phyloP scores from a whole-genome alignment of 2,888 invertebrate genomes.

The Acrobeloides nanus region DNA sequence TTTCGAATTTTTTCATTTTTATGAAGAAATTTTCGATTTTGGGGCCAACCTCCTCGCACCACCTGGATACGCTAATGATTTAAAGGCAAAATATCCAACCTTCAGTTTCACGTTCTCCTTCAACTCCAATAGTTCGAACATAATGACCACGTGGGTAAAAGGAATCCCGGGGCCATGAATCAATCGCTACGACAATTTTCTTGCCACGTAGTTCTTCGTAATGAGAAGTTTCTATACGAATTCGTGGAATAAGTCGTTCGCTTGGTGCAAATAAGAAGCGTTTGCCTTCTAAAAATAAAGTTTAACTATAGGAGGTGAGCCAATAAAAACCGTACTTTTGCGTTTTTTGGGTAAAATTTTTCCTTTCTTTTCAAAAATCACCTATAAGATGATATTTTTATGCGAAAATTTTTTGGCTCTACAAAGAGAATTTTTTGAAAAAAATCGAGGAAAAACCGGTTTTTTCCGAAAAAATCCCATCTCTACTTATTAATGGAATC shows the following conservation, averaged over 20 bases:
- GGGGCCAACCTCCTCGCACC: slow-evolving; percentile 17
- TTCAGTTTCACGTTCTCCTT: slow-evolving; percentile 89
- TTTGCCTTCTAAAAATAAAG: slow-evolving; percentile 18
- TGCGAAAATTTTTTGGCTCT: background rate
- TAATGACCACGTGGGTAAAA: slow-evolving; percentile 68
- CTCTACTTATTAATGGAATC: background rate
- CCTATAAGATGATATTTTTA: background rate
- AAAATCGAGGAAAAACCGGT: no score
- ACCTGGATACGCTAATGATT: no score
- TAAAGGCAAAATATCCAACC: no score
- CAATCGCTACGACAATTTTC: slow-evolving; percentile 86
- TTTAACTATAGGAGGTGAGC: background rate
- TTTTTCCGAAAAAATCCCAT: no score
- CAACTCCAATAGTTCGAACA: slow-evolving; percentile 79
- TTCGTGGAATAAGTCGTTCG: slow-evolving; percentile 83
- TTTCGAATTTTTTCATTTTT: no score
- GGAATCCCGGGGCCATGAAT: slow-evolving; percentile 75
- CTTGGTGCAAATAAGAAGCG: slow-evolving; percentile 76
- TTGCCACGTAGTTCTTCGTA: slow-evolving; percentile 58
- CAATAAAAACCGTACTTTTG: background rate
- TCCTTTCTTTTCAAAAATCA: background rate
- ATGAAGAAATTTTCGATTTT: no score
- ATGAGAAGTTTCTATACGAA: slow-evolving; percentile 80
- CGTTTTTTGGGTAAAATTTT: background rate
- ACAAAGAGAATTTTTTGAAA: no score